Percentiles rank a stretch among this genome's conserved stretches.
Conservation (phyloP, 1,140 invertebrate genomes). For the Drosophila oshimai region DNA sequence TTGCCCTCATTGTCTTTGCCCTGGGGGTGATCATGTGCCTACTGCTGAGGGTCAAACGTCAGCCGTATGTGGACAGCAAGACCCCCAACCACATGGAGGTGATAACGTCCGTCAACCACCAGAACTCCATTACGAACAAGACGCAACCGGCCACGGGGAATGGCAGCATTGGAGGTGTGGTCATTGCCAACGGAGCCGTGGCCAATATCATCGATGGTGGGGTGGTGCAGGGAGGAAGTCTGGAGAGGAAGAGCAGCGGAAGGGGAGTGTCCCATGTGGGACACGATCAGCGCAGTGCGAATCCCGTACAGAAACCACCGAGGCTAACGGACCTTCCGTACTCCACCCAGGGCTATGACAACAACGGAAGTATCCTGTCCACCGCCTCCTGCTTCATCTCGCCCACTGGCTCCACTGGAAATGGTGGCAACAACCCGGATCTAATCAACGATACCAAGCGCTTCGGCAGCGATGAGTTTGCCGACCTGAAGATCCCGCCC, state of each 20-base stretch:
- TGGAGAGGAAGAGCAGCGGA: constrained; percentile 69
- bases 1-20: constrained; percentile 90
- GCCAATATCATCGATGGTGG: constrained; percentile 63
- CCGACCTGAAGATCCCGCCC: constrained; percentile 60
- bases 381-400: constrained; percentile 86
- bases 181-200: constrained; percentile 73
- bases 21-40: constrained; percentile 89
- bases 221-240: constrained; percentile 14
- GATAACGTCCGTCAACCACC: constrained; percentile 86
- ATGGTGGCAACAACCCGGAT: constrained; percentile 90
- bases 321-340: constrained; percentile 86
- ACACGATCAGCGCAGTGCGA: constrained; percentile 84
- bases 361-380: constrained; percentile 85
- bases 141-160: constrained; percentile 83
- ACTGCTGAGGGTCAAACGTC: constrained; percentile 87
- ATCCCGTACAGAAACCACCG: constrained; percentile 88
- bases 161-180: constrained; percentile 83
- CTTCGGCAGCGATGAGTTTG: constrained; percentile 84
- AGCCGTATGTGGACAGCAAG: constrained; percentile 89
- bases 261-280: neutral
- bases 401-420: constrained; percentile 86
- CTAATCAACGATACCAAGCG: constrained; percentile 90
- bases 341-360: constrained; percentile 86
- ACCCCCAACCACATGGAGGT: constrained; percentile 88
- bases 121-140: constrained; percentile 83